Conservation (phyloP, 2,888 invertebrate genomes). For the Elmis aenea region DNA sequence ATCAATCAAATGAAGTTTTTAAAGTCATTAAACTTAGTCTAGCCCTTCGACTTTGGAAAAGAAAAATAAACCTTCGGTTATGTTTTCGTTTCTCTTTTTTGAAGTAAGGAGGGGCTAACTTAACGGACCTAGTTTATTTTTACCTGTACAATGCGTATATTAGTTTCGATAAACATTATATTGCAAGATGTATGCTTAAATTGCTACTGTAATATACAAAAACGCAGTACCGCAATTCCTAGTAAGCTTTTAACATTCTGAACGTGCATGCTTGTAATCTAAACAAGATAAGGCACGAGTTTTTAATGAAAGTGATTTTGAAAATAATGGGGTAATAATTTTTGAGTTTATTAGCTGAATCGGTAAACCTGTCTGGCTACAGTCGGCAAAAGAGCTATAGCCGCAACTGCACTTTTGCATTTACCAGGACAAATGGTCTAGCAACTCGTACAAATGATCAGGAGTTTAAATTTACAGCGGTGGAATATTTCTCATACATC, state of each 20-base stretch:
- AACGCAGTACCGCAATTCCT: slow-evolving; percentile 4
- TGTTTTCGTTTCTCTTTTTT: too few relatives aligned
- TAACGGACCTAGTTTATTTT: too few relatives aligned
- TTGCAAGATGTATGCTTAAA: slow-evolving; percentile 4
- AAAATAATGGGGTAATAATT: slow-evolving; percentile 20
- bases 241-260: slow-evolving; percentile 8
- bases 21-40: too few relatives aligned
- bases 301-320: slow-evolving; percentile 24
- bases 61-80: too few relatives aligned
- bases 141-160: too few relatives aligned
- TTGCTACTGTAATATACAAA: slow-evolving; percentile 11
- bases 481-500: slow-evolving; percentile 6
- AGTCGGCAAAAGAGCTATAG: slow-evolving; percentile 13
- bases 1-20: too few relatives aligned
- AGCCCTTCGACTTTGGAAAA: too few relatives aligned
- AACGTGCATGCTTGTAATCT: slow-evolving; percentile 7
- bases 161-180: too few relatives aligned
- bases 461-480: slow-evolving; percentile 17
- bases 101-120: too few relatives aligned
- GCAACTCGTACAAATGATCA: slow-evolving; percentile 18
- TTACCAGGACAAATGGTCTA: slow-evolving; percentile 21
- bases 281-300: slow-evolving; percentile 24
- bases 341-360: slow-evolving; percentile 20
- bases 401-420: slow-evolving; percentile 20
- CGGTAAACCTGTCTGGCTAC: slow-evolving; percentile 14